phyloP scores from a whole-genome alignment of 2,113 vertebrate genomes.

The Platycercus adscitus region DNA sequence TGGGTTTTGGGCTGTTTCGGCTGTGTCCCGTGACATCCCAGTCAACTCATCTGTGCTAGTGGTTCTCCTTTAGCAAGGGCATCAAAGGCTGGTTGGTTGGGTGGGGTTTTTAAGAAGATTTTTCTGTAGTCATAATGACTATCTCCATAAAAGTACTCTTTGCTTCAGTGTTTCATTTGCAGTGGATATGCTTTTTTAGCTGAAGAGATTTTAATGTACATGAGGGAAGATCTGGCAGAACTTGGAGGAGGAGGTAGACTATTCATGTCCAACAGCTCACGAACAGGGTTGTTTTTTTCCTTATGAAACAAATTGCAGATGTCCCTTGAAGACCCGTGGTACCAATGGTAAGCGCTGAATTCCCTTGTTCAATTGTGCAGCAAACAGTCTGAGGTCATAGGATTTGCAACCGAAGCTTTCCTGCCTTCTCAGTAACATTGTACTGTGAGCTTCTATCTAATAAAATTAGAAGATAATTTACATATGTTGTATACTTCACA shows the following conservation, averaged over 20 bases:
- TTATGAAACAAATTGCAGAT: not conserved
- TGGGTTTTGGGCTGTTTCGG: not conserved
- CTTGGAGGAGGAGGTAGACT: not conserved
- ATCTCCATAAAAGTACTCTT: not conserved
- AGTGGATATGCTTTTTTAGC: not conserved
- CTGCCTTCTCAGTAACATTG: not conserved
- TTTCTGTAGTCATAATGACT: not conserved
- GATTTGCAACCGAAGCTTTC: not conserved
- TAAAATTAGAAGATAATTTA: constrained; percentile 17
- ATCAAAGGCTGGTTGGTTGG: not conserved
- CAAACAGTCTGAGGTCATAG: not conserved
- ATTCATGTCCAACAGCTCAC: not conserved
- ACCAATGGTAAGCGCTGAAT: not conserved
- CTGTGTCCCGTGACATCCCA: not conserved
- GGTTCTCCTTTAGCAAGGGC: not conserved
- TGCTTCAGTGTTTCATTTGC: not conserved
- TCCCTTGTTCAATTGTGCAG: not conserved
- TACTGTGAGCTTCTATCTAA: not conserved
- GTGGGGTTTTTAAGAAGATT: not conserved
- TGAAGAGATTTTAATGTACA: not conserved
- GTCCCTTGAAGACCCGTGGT: not conserved
- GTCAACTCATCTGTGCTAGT: not conserved
- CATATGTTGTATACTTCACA: not conserved
- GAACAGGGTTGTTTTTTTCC: not conserved
- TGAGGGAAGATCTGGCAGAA: not conserved